Percentiles rank a stretch among this genome's conserved stretches.
phyloP scores from a whole-genome alignment of 1,140 invertebrate species.

The Pseudachorutes palmiensis region DNA sequence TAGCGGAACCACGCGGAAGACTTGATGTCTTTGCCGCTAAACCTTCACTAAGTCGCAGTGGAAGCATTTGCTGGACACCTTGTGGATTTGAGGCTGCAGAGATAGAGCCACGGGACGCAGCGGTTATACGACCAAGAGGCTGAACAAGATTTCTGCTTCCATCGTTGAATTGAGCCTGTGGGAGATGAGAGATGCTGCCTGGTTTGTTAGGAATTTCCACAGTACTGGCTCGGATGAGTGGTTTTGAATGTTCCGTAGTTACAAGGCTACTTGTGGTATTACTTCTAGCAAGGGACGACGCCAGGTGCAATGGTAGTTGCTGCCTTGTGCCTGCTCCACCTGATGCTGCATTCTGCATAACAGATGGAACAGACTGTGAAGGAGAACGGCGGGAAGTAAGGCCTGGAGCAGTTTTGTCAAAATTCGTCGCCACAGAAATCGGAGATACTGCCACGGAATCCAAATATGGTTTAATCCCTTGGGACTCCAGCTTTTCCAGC shows the following conservation, averaged over 20 bases:
- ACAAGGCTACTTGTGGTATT: conserved; percentile 4
- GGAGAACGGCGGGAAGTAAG: conserved; percentile 12
- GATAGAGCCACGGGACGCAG: conserved; percentile 7
- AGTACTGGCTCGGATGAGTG: too few species aligned
- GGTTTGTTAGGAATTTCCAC: too few species aligned
- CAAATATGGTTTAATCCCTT: conserved; percentile 30
- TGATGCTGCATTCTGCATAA: neutral
- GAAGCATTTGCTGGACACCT: conserved; percentile 34
- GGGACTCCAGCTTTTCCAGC: conserved; percentile 33
- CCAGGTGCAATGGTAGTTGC: conserved; percentile 34
- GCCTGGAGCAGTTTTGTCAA: conserved; percentile 11
- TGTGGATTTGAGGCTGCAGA: neutral
- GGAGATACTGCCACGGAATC: conserved; percentile 33
- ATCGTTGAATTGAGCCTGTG: neutral
- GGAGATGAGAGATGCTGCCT: neutral
- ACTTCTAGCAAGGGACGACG: conserved; percentile 7
- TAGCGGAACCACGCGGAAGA: conserved; percentile 32
- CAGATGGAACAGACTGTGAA: conserved; percentile 15
- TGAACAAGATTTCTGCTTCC: neutral
- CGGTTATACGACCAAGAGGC: neutral
- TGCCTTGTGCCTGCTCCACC: conserved; percentile 18
- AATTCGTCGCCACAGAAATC: conserved; percentile 9
- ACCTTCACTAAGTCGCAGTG: conserved; percentile 32
- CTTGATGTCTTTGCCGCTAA: conserved; percentile 24
- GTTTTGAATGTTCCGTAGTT: conserved; percentile 14